Evolutionary conservation across 2,888 invertebrate genomes (phyloP), one percentile per base, ranked within the genome.

Genomic region (Bedellia somnulentella): DNA sequence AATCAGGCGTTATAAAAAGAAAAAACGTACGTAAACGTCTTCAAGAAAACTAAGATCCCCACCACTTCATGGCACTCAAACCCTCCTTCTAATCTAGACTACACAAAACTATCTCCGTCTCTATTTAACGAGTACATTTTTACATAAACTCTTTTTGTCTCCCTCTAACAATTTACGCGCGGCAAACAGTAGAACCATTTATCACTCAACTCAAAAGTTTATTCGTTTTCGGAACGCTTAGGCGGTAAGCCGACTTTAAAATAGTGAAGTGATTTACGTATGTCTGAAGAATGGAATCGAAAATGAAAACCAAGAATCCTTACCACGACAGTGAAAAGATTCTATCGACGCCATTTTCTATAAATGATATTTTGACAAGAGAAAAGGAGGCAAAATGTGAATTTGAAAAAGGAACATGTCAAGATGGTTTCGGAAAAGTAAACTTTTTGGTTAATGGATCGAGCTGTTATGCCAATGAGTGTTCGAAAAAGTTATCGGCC

Each of bases 331-430:
- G 71, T 55, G 71, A 73, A 38, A 73, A 71, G 41, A 62, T 44
- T 46, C 46, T 71, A 37, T 67, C 78, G 6, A 86, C 86, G 6
- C 86, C 86, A 18, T 86, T 86, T 58, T 86, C 85, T 6, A 86
- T 86, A 32, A 85, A 86, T 44, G 86, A 86, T 46, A 86, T 86
- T 52, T 57, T 86, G 47, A 82, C 82, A n/a, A 73, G 67, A 39
- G 80, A 76, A 47, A 71, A 67, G 30, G 73, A 70, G 35, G 52
- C 56, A 37, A 73, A 61, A 52, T 70, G 58, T 43, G 59, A 62
- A 38, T 64, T 66, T 52, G 68, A 68, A 49, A 61, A 61, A 56
- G 57, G 56, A 55, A 61, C 55, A 56, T 66, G 57, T 42, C 45
- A 52, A 34, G 50, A 51, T 12, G 67, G 57, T 51, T 47, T 63